These are phyloP conservation scores for Brachionus paranguensis DNA, from an alignment of 1,140 invertebrate genomes.

Conservation along the genomic window DNA sequence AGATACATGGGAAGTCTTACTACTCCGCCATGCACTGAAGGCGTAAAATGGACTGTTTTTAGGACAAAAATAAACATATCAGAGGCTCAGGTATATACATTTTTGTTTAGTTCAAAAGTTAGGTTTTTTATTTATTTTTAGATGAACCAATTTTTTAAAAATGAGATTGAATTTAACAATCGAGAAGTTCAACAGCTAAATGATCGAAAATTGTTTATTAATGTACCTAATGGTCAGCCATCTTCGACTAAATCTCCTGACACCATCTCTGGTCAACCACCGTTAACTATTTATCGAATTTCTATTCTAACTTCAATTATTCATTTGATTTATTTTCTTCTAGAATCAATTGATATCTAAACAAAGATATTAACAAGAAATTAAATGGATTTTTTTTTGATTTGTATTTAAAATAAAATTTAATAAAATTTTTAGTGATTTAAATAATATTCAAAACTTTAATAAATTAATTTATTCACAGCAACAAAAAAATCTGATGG, in stretches of 20 bases:
- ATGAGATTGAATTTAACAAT: slow-evolving; percentile 22
- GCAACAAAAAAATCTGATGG: too few species aligned
- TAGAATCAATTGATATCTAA: background rate
- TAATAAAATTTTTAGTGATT: background rate
- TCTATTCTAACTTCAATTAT: background rate
- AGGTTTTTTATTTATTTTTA: background rate
- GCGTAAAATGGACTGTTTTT: slow-evolving; percentile 82
- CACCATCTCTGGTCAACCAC: background rate
- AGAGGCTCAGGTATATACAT: slow-evolving; percentile 64
- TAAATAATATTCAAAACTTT: too few species aligned
- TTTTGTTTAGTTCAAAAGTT: background rate
- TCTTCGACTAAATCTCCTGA: too few species aligned
- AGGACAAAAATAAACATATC: slow-evolving; percentile 68
- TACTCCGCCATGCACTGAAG: slow-evolving; percentile 80
- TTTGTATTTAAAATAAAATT: background rate
- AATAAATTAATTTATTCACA: too few species aligned
- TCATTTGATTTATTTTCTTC: background rate
- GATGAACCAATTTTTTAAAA: slow-evolving; percentile 17
- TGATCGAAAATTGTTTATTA: background rate
- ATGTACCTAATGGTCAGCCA: background rate
- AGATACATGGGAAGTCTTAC: slow-evolving; percentile 80
- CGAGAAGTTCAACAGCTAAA: slow-evolving; percentile 2
- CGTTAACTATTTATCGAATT: background rate
- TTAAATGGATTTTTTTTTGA: too few species aligned
- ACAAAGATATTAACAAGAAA: too few species aligned